A percentile compares a stretch with the other conserved stretches of the same genome.
Conservation (phyloP, 2,113 vertebrate species). For the Numida meleagris region DNA sequence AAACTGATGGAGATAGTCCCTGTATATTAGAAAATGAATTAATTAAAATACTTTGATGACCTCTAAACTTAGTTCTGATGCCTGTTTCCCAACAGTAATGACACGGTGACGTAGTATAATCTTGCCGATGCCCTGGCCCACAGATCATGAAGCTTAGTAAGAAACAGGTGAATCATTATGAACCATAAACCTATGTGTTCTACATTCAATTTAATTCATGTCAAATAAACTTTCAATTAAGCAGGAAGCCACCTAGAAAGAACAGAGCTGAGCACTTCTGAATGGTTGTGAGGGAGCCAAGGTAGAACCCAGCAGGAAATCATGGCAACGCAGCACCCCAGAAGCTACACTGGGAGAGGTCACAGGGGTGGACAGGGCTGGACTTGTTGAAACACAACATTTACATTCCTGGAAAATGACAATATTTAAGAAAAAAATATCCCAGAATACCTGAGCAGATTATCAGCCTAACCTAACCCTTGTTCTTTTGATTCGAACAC, state of each 20-base stretch:
- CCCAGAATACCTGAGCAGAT: background rate
- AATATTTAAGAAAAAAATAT: background rate
- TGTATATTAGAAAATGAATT: accelerated
- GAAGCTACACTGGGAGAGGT: background rate
- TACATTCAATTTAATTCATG: background rate
- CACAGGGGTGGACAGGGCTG: background rate
- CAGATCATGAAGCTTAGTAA: background rate
- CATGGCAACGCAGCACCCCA: background rate
- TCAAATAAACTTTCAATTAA: background rate
- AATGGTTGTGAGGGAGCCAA: background rate
- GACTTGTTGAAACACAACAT: background rate
- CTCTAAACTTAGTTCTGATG: background rate
- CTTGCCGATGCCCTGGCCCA: background rate
- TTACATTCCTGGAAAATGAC: background rate
- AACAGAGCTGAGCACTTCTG: background rate
- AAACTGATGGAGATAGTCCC: background rate
- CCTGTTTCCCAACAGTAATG: background rate
- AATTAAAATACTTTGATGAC: background rate
- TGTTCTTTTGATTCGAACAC: background rate
- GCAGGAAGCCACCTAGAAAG: background rate
- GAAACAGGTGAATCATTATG: background rate
- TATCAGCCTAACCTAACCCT: background rate
- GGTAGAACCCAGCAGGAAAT: background rate
- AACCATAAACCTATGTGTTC: background rate
- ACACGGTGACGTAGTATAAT: background rate